Base-by-base conservation (phyloP, 2,888 invertebrate genomes). In the Priocnemis perturbator region DNA sequence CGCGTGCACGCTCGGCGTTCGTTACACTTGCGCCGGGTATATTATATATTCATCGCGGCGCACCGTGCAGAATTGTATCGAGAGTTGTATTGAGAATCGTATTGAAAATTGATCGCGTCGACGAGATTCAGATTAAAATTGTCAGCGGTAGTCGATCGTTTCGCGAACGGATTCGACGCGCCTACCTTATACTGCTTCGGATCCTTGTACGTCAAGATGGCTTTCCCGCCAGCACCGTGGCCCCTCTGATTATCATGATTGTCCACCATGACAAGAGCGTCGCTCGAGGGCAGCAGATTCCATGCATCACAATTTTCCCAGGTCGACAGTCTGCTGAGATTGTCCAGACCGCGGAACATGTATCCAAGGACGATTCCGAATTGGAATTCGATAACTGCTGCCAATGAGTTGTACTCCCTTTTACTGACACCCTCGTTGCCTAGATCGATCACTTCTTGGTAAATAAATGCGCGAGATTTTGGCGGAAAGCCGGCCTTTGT, bases 181-280 rank as follows among this genome's bases (percentile, higher is more conserved):
- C 17, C 3, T 50, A 50, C 50, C 19, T 19, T 50, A 9, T 50
- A 50, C n/a, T 11, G 17, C 19, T n/a, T 50, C 5, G 50, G 50
- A 1, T 90, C 87, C 83, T 94, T 95, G 88, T 95, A 92, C 3
- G 93, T 95, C 1, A 96, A 89, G 59, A 95, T 93, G 59, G 91
- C 92, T 2, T 90, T 11, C 11, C 64, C 64, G 3, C 68, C 68
- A 11, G 64, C 91, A 60, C 92, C 93, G 76, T 94, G 93, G 74
- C 94, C 93, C 9, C 97, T 91, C 87, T 97, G 96, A 85, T 95
- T 96, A 87, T 98, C 97, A 85, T 98, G 97, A 89, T 98, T 97
- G 85, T 97, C 97, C 61, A 97, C 92, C 85, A 97, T 97, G 21
- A 94, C 93, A 0, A 96, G 84, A 2, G 95, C 92, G 71, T 92